Percentiles rank a stretch among this genome's conserved stretches.
Conservation (phyloP, 2,888 invertebrate genomes). For the Xylocampa areola region DNA sequence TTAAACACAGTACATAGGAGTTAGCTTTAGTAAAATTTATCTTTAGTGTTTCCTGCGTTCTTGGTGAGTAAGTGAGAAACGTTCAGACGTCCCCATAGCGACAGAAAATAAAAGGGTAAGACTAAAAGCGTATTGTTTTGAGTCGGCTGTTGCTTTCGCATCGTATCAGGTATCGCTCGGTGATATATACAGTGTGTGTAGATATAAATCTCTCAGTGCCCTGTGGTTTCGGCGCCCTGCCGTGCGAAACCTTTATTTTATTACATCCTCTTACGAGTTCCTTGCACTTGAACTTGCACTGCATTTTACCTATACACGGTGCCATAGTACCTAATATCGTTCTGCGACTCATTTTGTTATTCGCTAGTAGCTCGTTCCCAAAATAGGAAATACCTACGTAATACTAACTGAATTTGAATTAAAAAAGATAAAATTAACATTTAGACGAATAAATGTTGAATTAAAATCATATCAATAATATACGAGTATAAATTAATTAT, state of each 20-base stretch:
- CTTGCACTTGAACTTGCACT: slow-evolving; percentile 74
- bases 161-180: slow-evolving; percentile 67
- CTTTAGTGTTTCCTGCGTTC: slow-evolving; percentile 33
- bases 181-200: slow-evolving; percentile 57
- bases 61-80: slow-evolving; percentile 24
- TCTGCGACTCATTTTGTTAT: slow-evolving; percentile 14
- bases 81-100: slow-evolving; percentile 27
- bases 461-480: slow-evolving; percentile 46
- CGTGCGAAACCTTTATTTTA: slow-evolving; percentile 78
- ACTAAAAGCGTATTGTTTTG: slow-evolving; percentile 65
- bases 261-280: slow-evolving; percentile 76
- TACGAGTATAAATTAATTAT: slow-evolving; percentile 48
- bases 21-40: slow-evolving; percentile 35
- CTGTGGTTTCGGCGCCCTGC: slow-evolving; percentile 76
- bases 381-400: slow-evolving; percentile 22
- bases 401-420: slow-evolving; percentile 13
- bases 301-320: slow-evolving; percentile 46
- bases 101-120: slow-evolving; percentile 56
- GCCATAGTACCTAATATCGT: slow-evolving; percentile 27
- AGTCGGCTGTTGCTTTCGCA: slow-evolving; percentile 53
- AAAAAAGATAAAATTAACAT: slow-evolving; percentile 35
- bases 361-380: slow-evolving; percentile 13
- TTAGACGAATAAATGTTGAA: slow-evolving; percentile 30
- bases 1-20: slow-evolving; percentile 31
- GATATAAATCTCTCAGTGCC: slow-evolving; percentile 63